phyloP scores from a whole-genome alignment of 2,113 vertebrate species.

The Poeciliopsis prolifica region DNA sequence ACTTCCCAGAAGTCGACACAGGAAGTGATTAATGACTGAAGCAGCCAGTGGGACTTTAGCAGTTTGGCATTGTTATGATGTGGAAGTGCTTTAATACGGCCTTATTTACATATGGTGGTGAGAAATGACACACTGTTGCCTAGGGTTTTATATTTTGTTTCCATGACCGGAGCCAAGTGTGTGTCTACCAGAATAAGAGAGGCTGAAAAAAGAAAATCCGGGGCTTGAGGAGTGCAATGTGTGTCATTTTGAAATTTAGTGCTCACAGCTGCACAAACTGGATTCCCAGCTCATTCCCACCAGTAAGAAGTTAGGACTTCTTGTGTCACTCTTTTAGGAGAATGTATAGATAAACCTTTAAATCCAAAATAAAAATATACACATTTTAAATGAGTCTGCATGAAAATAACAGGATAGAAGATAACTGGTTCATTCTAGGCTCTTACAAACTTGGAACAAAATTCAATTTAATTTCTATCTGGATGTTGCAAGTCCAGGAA shows the following conservation, averaged over 20 bases:
- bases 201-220: slow-evolving; percentile 42
- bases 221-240: slow-evolving; percentile 29
- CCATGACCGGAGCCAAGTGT: slow-evolving; percentile 58
- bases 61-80: slow-evolving; percentile 51
- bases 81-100: slow-evolving; percentile 65
- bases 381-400: neutral
- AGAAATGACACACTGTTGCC: slow-evolving; percentile 64
- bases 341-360: neutral
- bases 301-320: slow-evolving; percentile 11
- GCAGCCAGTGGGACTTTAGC: slow-evolving; percentile 49
- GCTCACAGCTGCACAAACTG: slow-evolving; percentile 47
- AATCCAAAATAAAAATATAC: neutral
- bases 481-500: neutral
- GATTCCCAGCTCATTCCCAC: slow-evolving; percentile 30
- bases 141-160: slow-evolving; percentile 70
- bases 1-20: slow-evolving; percentile 73
- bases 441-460: neutral
- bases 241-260: slow-evolving; percentile 54
- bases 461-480: neutral
- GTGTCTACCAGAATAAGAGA: slow-evolving; percentile 58
- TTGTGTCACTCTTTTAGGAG: too few species aligned
- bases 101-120: slow-evolving; percentile 71
- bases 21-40: slow-evolving; percentile 76
- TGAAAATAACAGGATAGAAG: neutral
- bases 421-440: neutral